These are phyloP conservation scores for Metridium senile DNA, from an alignment of 92 coral and sea anemone species.

Conservation along the genomic window DNA sequence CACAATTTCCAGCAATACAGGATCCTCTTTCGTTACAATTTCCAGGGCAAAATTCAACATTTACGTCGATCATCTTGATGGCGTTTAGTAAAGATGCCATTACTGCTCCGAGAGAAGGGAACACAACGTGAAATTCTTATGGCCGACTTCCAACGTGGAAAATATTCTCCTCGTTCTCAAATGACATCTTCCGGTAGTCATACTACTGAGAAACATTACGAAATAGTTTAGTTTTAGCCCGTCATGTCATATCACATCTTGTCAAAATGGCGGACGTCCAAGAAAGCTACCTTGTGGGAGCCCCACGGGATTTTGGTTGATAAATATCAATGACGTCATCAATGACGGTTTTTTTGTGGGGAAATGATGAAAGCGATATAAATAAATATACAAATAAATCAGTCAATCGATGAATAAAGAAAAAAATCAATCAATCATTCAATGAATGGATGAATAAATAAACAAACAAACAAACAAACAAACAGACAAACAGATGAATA, in stretches of 20 bases:
- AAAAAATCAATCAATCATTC: too few relatives aligned
- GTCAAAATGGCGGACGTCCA: conserved; percentile 28
- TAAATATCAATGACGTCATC: not conserved
- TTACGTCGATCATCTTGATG: conserved; percentile 65
- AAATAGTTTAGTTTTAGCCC: conserved; percentile 8
- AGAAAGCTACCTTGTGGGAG: not conserved
- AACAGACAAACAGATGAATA: too few relatives aligned
- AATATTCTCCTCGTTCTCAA: not conserved
- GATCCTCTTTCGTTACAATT: conserved; percentile 82
- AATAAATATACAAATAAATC: too few relatives aligned
- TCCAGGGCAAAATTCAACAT: conserved; percentile 59
- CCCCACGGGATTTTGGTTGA: conserved; percentile 5
- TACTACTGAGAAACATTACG: conserved; percentile 15
- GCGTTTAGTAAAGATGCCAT: conserved; percentile 64
- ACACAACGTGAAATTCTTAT: not conserved
- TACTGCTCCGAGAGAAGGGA: not conserved
- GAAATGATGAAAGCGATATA: not conserved
- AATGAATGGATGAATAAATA: too few relatives aligned
- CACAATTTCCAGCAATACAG: conserved; percentile 72
- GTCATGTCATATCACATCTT: conserved; percentile 12
- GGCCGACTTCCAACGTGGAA: conserved; percentile 34
- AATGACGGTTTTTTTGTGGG: not conserved
- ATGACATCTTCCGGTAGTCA: conserved; percentile 15
- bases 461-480: too few relatives aligned
- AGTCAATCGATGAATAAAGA: too few relatives aligned